Evolutionary conservation across 2,113 vertebrate genomes (phyloP).

Genomic region (Nematolebias whitei): DNA sequence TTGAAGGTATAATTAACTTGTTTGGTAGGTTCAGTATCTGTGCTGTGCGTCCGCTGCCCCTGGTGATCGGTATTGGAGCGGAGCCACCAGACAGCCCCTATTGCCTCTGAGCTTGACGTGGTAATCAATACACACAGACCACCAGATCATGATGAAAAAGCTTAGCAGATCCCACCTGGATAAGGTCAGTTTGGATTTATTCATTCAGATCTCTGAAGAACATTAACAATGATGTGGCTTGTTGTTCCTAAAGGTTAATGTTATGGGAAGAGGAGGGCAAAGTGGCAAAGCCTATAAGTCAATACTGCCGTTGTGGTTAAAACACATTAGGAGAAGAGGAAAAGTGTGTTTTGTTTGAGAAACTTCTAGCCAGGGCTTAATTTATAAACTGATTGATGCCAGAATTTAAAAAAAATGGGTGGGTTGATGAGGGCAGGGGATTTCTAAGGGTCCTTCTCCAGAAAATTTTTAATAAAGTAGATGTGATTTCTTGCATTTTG

Average conservation of each 20-base stretch:
- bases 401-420: too few species aligned
- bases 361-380: too few species aligned
- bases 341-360: conserved; percentile 3
- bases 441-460: too few species aligned
- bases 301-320: conserved; percentile 6
- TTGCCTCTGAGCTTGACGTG: conserved; percentile 54
- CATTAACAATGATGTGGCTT: conserved; percentile 42
- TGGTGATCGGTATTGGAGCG: conserved; percentile 67
- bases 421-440: too few species aligned
- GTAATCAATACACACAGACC: conserved; percentile 67
- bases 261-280: conserved; percentile 26
- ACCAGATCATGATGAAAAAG: conserved; percentile 48
- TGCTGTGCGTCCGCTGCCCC: conserved; percentile 58
- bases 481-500: too few species aligned
- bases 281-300: conserved; percentile 25
- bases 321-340: conserved; percentile 13
- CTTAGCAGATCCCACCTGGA: conserved; percentile 44
- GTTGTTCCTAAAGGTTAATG: conserved; percentile 44
- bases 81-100: conserved; percentile 53
- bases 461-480: too few species aligned
- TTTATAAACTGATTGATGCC: too few species aligned
- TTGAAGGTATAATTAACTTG: conserved; percentile 71
- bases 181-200: conserved; percentile 39
- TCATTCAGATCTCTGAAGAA: conserved; percentile 32
- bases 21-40: conserved; percentile 60